A percentile compares a stretch with the other conserved stretches of the same genome.
phyloP scores from a whole-genome alignment of 2,113 vertebrate species.

The Charina bottae region DNA sequence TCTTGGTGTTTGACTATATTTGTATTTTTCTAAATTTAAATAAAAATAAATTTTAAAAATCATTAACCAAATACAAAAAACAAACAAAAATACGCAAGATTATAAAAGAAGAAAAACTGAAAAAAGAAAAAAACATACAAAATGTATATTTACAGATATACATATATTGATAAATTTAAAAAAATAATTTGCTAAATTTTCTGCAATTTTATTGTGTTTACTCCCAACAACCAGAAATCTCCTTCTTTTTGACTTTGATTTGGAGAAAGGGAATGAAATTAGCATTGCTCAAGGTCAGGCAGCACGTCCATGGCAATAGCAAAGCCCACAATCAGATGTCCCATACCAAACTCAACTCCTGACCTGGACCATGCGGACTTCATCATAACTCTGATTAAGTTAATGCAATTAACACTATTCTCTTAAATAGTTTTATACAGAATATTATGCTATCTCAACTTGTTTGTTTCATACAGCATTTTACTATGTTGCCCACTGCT shows the following conservation, averaged over 20 bases:
- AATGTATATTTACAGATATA: too few species aligned
- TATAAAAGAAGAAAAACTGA: too few species aligned
- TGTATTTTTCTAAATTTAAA: too few species aligned
- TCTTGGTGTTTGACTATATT: too few species aligned
- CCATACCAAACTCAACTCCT: background rate
- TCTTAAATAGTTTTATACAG: background rate
- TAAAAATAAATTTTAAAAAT: too few species aligned
- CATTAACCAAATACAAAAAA: too few species aligned
- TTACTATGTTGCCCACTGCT: background rate
- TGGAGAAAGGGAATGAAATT: background rate
- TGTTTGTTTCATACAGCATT: background rate
- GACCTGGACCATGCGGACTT: background rate
- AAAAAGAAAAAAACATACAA: too few species aligned
- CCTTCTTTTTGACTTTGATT: background rate
- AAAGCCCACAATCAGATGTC: background rate
- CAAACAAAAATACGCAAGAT: too few species aligned
- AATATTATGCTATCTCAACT: background rate
- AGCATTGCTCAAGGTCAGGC: background rate
- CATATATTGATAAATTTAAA: too few species aligned
- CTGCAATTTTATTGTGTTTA: background rate
- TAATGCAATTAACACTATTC: background rate
- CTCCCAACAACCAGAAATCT: background rate
- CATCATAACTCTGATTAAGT: background rate
- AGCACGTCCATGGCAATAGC: background rate
- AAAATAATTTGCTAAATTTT: background rate